Evolutionary conservation across 92 coral and sea anemone species (phyloP).

Genomic region (Parazoanthus swiftii): DNA sequence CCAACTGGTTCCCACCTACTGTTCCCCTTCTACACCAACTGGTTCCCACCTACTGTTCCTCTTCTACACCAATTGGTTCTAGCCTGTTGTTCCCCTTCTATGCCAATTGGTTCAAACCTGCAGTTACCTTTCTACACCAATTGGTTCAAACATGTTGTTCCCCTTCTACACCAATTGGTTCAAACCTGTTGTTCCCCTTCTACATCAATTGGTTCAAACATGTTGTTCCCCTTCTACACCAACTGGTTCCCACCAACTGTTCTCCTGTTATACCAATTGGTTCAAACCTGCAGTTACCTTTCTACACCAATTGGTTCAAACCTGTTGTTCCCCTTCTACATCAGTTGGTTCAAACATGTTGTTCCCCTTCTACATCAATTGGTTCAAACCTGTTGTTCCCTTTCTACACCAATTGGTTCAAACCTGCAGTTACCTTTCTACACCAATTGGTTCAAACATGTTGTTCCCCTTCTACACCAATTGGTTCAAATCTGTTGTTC

Average conservation of each 20-base stretch:
- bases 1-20: too few relatives aligned
- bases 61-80: neutral
- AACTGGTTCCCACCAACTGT: too few relatives aligned
- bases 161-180: too few relatives aligned
- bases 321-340: too few relatives aligned
- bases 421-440: neutral
- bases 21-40: neutral
- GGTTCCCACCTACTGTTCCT: neutral
- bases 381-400: neutral
- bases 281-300: too few relatives aligned
- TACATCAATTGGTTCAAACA: too few relatives aligned
- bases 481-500: neutral
- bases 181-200: too few relatives aligned
- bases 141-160: neutral
- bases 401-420: neutral
- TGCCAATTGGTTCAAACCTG: neutral
- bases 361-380: neutral
- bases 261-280: too few relatives aligned
- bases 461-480: neutral
- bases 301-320: too few relatives aligned
- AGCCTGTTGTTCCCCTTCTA: neutral
- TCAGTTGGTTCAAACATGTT: neutral
- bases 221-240: too few relatives aligned
- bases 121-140: neutral
- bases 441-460: neutral